These are phyloP conservation scores for Heliconius melpomene DNA, from an alignment of 1,140 invertebrate genomes.

Conservation along the genomic window DNA sequence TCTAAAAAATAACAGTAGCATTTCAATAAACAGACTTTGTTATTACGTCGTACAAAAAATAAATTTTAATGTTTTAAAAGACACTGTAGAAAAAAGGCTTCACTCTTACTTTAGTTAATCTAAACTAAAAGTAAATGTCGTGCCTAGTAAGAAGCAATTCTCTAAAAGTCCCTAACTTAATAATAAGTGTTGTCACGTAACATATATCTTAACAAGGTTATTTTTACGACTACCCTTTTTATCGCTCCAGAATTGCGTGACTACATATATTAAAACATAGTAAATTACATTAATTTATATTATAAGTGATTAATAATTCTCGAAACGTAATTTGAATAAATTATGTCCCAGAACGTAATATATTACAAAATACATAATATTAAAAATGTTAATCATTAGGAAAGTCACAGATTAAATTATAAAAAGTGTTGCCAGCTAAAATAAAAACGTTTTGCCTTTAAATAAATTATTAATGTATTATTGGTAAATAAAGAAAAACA, in stretches of 20 bases:
- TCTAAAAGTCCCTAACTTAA: not conserved
- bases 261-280: conserved; percentile 15
- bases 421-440: not conserved
- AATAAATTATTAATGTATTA: too few species aligned
- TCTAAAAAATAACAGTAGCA: not conserved
- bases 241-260: conserved; percentile 23
- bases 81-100: not conserved
- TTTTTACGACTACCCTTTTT: conserved; percentile 7
- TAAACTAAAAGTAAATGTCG: not conserved
- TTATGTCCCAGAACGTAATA: not conserved
- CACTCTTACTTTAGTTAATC: not conserved
- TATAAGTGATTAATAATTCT: conserved; percentile 20
- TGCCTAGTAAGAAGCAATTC: not conserved
- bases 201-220: conserved; percentile 6
- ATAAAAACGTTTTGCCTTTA: too few species aligned
- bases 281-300: conserved; percentile 22
- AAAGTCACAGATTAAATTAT: not conserved
- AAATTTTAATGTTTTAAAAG: too few species aligned
- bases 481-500: too few species aligned
- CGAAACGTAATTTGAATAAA: not conserved
- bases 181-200: conserved; percentile 3
- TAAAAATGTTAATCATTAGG: not conserved
- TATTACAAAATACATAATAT: not conserved
- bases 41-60: too few species aligned
- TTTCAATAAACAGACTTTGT: not conserved